A percentile compares a stretch with the other conserved stretches of the same genome.
Evolutionary conservation across 2,113 vertebrate genomes (phyloP).

Genomic region (Hyaena hyaena): DNA sequence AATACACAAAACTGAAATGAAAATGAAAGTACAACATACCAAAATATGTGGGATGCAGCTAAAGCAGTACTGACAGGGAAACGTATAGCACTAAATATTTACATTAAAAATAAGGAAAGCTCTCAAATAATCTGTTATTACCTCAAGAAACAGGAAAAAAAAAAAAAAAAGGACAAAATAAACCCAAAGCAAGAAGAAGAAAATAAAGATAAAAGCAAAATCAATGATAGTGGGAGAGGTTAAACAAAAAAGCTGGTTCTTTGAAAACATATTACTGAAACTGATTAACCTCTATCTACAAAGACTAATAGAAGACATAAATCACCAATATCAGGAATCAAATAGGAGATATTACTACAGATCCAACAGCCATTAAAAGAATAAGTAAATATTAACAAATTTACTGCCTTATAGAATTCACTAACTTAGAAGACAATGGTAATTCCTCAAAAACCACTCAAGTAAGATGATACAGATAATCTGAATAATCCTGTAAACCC

Average conservation of each 20-base stretch:
- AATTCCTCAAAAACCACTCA: neutral
- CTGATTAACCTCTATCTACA: neutral
- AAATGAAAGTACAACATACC: neutral
- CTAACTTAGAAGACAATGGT: neutral
- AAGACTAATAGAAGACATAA: neutral
- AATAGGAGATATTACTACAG: neutral
- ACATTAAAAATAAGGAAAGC: neutral
- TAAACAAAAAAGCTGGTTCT: neutral
- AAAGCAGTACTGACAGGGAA: neutral
- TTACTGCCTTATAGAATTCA: neutral
- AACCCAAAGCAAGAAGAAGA: neutral
- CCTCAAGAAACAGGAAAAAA: neutral
- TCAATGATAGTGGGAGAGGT: neutral
- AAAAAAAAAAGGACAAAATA: neutral
- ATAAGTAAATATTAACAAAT: neutral
- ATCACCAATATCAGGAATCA: neutral
- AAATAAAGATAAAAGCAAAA: constrained; percentile 44
- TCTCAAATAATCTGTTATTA: neutral
- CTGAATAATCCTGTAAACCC: constrained; percentile 5
- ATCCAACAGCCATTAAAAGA: neutral
- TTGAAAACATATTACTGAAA: neutral
- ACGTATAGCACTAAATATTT: neutral
- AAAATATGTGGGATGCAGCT: neutral
- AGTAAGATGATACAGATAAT: neutral
- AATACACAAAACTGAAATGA: neutral